Percentiles rank a stretch among this genome's conserved stretches.
phyloP scores from a whole-genome alignment of 2,113 vertebrate species.

The Helogale parvula region DNA sequence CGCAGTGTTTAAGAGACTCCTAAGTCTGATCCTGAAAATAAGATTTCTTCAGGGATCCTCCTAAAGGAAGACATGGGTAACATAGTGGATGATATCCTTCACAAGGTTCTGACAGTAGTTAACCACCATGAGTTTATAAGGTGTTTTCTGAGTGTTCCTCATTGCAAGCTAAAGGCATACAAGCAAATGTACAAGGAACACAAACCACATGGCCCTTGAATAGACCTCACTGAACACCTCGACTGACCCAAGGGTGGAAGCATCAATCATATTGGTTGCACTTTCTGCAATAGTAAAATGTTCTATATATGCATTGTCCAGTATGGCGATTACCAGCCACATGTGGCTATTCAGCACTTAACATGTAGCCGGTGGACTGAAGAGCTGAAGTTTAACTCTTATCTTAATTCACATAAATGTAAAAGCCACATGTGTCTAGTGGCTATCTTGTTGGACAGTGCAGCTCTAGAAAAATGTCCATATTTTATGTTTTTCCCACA shows the following conservation, averaged over 20 bases:
- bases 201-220: background rate
- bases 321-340: background rate
- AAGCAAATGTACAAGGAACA: background rate
- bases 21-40: background rate
- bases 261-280: background rate
- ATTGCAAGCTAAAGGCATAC: background rate
- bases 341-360: background rate
- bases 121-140: background rate
- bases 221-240: background rate
- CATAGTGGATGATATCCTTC: background rate
- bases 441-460: fast-evolving
- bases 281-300: background rate
- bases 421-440: background rate
- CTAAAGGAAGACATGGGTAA: background rate
- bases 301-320: background rate
- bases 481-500: background rate
- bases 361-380: background rate
- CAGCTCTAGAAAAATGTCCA: background rate
- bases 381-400: background rate
- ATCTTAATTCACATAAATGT: background rate
- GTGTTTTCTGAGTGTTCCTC: background rate
- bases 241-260: background rate
- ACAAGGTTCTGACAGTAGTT: background rate
- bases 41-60: background rate
- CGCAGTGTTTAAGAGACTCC: background rate